Evolutionary conservation across 2,888 invertebrate species (phyloP).

Genomic region (Drosophila barbarae): DNA sequence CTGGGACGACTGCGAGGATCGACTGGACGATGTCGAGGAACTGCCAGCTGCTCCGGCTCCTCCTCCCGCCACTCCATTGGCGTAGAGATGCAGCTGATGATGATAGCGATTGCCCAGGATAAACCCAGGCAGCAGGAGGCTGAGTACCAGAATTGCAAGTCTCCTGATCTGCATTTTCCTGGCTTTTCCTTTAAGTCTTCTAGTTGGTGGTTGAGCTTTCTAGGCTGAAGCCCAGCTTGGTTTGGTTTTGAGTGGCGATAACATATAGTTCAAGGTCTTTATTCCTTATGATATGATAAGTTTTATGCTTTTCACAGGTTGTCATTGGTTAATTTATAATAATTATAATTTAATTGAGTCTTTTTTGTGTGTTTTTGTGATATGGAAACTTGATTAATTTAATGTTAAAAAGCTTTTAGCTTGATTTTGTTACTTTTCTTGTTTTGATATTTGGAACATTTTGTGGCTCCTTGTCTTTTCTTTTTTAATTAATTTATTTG

Average conservation of each 20-base stretch:
- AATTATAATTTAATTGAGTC: slow-evolving; percentile 1
- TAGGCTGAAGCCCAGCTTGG: slow-evolving; percentile 24
- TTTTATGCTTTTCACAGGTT: slow-evolving; percentile 4
- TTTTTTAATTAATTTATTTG: background rate
- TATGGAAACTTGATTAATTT: slow-evolving; percentile 16
- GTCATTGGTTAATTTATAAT: slow-evolving; percentile 1
- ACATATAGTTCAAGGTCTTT: slow-evolving; percentile 1
- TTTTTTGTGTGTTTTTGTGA: slow-evolving; percentile 9
- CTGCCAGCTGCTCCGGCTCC: slow-evolving; percentile 19
- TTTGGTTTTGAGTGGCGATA: background rate
- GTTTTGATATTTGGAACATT: background rate
- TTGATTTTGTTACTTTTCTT: background rate
- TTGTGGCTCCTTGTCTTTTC: background rate
- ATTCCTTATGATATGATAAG: slow-evolving; percentile 2
- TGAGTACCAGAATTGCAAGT: slow-evolving; percentile 40
- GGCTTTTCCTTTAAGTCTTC: slow-evolving; percentile 19
- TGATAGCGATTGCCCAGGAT: slow-evolving; percentile 56
- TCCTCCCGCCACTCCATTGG: slow-evolving; percentile 40
- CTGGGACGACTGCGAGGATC: slow-evolving; percentile 44
- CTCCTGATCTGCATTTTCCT: slow-evolving; percentile 32
- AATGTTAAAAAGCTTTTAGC: slow-evolving; percentile 1
- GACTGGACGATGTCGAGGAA: slow-evolving; percentile 21
- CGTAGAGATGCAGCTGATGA: slow-evolving; percentile 55
- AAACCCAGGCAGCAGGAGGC: slow-evolving; percentile 40
- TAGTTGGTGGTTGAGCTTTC: slow-evolving; percentile 25